Percentiles rank a stretch among this genome's conserved stretches.
These are phyloP conservation scores for Etheostoma nigrum DNA, from an alignment of 2,797 vertebrate genomes.

Conservation along the genomic window DNA sequence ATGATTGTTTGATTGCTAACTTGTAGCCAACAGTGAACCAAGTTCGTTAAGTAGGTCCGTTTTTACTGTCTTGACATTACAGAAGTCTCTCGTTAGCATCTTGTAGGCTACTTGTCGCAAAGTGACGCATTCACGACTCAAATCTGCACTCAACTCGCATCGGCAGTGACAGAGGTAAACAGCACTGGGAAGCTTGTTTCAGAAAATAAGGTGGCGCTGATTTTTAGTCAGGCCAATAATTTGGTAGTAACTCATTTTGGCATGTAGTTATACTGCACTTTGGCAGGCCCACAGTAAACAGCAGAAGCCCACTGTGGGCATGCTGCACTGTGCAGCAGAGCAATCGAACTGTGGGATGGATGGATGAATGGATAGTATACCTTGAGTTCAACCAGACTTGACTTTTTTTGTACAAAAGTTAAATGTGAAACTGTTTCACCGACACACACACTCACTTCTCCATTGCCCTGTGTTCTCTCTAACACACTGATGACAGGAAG, in stretches of 20 bases:
- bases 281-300: slow-evolving; percentile 22
- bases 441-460: slow-evolving; percentile 22
- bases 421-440: slow-evolving; percentile 24
- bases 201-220: slow-evolving; percentile 1
- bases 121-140: too few species aligned
- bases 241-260: slow-evolving; percentile 35
- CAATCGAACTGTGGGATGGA: slow-evolving; percentile 3
- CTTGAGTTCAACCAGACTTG: background rate
- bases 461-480: slow-evolving; percentile 38
- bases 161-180: slow-evolving; percentile 4
- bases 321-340: slow-evolving; percentile 15
- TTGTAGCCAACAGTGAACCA: too few species aligned
- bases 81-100: too few species aligned
- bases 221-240: slow-evolving; percentile 32
- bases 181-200: slow-evolving; percentile 29
- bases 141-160: too few species aligned
- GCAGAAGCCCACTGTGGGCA: slow-evolving; percentile 25
- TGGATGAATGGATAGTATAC: background rate
- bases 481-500: slow-evolving; percentile 45
- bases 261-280: slow-evolving; percentile 30
- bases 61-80: too few species aligned
- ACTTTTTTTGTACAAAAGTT: slow-evolving; percentile 22
- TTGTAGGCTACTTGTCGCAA: too few species aligned
- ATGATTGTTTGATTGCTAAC: too few species aligned
- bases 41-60: too few species aligned